A percentile compares a stretch with the other conserved stretches of the same genome.
Conservation (phyloP, 2,113 vertebrate genomes). For the Ceyx melanurus region DNA sequence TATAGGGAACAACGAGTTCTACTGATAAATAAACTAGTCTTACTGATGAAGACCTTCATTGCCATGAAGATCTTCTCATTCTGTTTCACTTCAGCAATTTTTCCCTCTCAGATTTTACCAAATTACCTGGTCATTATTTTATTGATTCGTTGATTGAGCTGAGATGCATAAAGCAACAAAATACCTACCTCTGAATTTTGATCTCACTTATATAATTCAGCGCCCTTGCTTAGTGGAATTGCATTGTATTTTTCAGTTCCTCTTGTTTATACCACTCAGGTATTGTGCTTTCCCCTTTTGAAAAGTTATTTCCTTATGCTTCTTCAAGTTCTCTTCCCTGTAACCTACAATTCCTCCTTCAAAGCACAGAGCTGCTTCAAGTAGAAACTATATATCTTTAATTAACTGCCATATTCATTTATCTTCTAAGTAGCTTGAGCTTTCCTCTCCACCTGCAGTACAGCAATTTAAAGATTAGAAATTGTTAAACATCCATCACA, state of each 20-base stretch:
- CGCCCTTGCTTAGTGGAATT: not conserved
- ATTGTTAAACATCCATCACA: slow-evolving; percentile 69
- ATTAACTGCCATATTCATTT: slow-evolving; percentile 68
- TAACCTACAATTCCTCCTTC: not conserved
- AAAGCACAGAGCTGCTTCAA: not conserved
- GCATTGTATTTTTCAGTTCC: not conserved
- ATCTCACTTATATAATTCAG: not conserved
- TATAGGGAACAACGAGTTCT: too few species aligned
- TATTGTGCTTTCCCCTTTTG: not conserved
- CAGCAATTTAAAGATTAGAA: slow-evolving; percentile 62
- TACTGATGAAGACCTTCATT: too few species aligned
- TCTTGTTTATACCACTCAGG: not conserved
- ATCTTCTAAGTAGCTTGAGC: slow-evolving; percentile 54
- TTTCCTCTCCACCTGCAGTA: slow-evolving; percentile 26
- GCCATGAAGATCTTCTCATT: too few species aligned
- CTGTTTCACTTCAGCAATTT: too few species aligned
- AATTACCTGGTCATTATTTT: too few species aligned
- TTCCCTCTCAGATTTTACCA: too few species aligned
- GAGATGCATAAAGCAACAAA: not conserved
- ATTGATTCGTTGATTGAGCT: not conserved
- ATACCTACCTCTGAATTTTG: not conserved
- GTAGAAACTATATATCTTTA: slow-evolving; percentile 47
- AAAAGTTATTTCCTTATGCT: not conserved
- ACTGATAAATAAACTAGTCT: too few species aligned
- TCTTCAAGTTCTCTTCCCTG: not conserved